These are phyloP conservation scores for Drosophila ohnishii DNA, from an alignment of 1,140 invertebrate genomes.

Conservation along the genomic window DNA sequence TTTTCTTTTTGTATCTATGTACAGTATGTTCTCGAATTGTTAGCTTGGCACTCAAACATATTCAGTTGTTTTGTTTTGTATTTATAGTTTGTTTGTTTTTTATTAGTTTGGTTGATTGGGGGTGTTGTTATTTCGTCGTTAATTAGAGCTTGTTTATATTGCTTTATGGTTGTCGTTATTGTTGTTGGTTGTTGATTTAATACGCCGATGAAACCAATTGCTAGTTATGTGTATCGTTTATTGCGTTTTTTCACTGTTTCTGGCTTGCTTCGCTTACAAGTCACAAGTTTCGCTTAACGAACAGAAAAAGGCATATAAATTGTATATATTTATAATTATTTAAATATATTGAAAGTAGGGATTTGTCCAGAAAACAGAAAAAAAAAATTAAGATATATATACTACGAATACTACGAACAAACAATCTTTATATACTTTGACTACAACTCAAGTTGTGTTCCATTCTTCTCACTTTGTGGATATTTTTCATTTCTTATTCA, in stretches of 20 bases:
- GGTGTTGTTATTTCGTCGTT: constrained; percentile 39
- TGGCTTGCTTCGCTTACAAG: constrained; percentile 66
- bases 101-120: constrained; percentile 11
- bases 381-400: constrained; percentile 29
- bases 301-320: constrained; percentile 61
- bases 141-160: constrained; percentile 37
- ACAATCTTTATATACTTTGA: constrained; percentile 59
- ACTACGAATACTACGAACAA: constrained; percentile 53
- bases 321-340: constrained; percentile 4
- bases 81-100: background rate
- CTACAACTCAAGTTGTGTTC: constrained; percentile 29
- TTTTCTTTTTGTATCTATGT: constrained; percentile 50
- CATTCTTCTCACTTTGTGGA: constrained; percentile 2
- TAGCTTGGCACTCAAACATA: constrained; percentile 82
- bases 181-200: constrained; percentile 40
- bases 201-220: constrained; percentile 78
- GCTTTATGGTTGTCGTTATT: constrained; percentile 39
- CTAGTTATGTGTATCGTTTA: constrained; percentile 37
- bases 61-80: constrained; percentile 54
- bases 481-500: background rate
- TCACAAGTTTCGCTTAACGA: constrained; percentile 78
- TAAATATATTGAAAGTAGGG: constrained; percentile 38
- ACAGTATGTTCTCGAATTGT: constrained; percentile 74
- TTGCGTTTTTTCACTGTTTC: constrained; percentile 40
- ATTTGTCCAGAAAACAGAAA: constrained; percentile 35